These are phyloP conservation scores for Atherinomorus stipes DNA, from an alignment of 2,113 vertebrate species.

Conservation along the genomic window DNA sequence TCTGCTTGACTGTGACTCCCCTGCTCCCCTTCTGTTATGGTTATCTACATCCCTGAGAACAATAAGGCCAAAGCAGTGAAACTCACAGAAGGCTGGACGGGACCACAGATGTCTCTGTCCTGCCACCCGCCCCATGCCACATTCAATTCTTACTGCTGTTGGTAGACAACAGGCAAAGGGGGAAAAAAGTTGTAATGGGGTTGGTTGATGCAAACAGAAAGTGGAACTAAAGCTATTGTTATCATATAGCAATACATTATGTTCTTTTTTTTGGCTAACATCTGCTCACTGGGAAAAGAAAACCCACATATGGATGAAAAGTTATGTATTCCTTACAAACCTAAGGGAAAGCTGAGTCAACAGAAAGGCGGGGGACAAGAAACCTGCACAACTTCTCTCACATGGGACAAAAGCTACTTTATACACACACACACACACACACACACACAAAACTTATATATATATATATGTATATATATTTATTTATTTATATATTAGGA, in stretches of 20 bases:
- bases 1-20: constrained; percentile 29
- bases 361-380: constrained; percentile 2
- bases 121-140: constrained; percentile 26
- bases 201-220: constrained; percentile 4
- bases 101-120: constrained; percentile 59
- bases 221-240: constrained; percentile 54
- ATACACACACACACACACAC: too few species aligned
- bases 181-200: constrained; percentile 15
- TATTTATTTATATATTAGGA: too few species aligned
- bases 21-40: constrained; percentile 64
- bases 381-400: background rate
- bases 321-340: constrained; percentile 7
- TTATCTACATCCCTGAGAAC: constrained; percentile 64
- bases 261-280: constrained; percentile 17
- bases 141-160: constrained; percentile 45
- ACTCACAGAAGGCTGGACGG: constrained; percentile 35
- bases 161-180: background rate
- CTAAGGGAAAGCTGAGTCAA: background rate
- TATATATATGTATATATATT: too few species aligned
- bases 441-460: too few species aligned
- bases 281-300: constrained; percentile 6
- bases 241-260: constrained; percentile 30
- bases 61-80: constrained; percentile 47
- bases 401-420: background rate
- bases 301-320: constrained; percentile 1